A percentile compares a stretch with the other conserved stretches of the same genome.
Evolutionary conservation across 2,888 invertebrate genomes (phyloP).

Genomic region (Nymphalis c-album): DNA sequence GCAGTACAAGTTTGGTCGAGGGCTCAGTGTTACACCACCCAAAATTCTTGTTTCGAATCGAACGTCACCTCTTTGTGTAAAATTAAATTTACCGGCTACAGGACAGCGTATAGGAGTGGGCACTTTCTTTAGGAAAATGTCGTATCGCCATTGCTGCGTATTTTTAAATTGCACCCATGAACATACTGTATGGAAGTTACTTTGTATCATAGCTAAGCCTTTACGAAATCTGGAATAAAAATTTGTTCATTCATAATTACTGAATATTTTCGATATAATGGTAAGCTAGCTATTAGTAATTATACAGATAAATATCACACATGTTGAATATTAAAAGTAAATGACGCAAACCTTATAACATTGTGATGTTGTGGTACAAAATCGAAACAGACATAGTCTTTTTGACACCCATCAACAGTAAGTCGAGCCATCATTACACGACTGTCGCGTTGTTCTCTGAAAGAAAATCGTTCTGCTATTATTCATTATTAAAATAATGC

Average conservation of each 20-base stretch:
- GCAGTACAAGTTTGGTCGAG: slow-evolving; percentile 95
- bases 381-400: slow-evolving; percentile 98
- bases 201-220: slow-evolving; percentile 93
- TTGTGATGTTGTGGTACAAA: slow-evolving; percentile 98
- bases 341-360: slow-evolving; percentile 83
- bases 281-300: too few relatives aligned
- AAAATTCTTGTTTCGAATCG: slow-evolving; percentile 95
- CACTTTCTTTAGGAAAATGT: slow-evolving; percentile 91
- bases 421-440: slow-evolving; percentile 97
- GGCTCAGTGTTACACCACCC: slow-evolving; percentile 96
- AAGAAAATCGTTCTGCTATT: slow-evolving; percentile 31
- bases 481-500: neutral
- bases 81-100: slow-evolving; percentile 97
- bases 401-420: slow-evolving; percentile 97
- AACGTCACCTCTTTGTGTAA: slow-evolving; percentile 94
- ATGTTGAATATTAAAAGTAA: neutral
- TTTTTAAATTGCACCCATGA: slow-evolving; percentile 96
- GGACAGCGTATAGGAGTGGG: slow-evolving; percentile 97
- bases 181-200: slow-evolving; percentile 95
- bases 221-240: slow-evolving; percentile 85
- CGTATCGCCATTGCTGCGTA: slow-evolving; percentile 92
- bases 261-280: too few relatives aligned
- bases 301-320: too few relatives aligned
- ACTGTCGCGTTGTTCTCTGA: slow-evolving; percentile 91
- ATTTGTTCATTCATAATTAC: neutral